Base-by-base conservation (phyloP, 1,140 invertebrate species). In the Chlorops oryzae region DNA sequence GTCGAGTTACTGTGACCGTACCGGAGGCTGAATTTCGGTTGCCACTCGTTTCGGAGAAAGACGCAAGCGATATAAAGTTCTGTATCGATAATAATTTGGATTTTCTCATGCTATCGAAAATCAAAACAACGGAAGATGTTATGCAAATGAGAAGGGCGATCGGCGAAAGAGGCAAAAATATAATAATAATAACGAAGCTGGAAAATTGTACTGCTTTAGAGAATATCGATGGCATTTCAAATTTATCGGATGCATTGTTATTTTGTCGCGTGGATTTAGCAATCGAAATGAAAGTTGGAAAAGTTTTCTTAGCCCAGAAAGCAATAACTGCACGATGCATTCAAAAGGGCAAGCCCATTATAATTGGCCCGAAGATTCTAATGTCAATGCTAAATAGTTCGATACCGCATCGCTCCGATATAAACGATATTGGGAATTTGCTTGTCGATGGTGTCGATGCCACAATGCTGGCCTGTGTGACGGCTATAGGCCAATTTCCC, bases 91-190 rank as follows among this genome's bases (percentile, higher is more conserved):
- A 96, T 64, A 85, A 85, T 24, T 80, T 98, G 10, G 96, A 99
- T 62, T 97, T 99, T 83, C 82, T 99, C 43, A 99, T 99, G 73
- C 96, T 96, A 0, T 98, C 96, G 0, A 98, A 98, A 72, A 98
- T 98, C 61, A 81, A 96, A 56, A 86, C 91, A 73, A 94, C 88
- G 6, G 79, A 79, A 2, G 95, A 91, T n/a, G 76, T 99, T 13
- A 72, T 79, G 2, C 89, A 95, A 68, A 96, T 99, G 52, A 82
- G 93, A 18, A 64, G 76, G 21, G 85, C 96, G 59, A 77, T 99
- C 24, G 92, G 93, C 27, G 85, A 91, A 39, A 82, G 90, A 63
- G 96, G 95, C 9, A 92, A 92, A 64, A 82, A 91, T 50, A 96
- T 97, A 44, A 81, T 88, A 62, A 88, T 98, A 52, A 94, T 98